Conservation (phyloP, 2,888 invertebrate species). For the Drosophila gaucha region DNA sequence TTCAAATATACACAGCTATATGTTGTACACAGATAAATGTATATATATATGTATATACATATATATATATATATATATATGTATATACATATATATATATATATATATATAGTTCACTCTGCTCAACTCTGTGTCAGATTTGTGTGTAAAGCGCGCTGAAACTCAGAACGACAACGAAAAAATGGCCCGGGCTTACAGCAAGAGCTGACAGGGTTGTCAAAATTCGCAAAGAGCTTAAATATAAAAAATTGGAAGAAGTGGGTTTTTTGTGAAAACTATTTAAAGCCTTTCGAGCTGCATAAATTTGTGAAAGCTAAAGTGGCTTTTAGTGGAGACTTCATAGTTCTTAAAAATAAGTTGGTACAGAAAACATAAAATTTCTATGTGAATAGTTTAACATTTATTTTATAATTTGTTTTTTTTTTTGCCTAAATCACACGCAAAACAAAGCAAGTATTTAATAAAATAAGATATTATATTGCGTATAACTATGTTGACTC, state of each 20-base stretch:
- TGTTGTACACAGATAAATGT: not conserved
- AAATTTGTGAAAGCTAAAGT: not conserved
- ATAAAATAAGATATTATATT: too few relatives aligned
- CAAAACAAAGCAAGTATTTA: too few relatives aligned
- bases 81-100: not conserved
- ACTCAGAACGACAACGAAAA: conserved; percentile 45
- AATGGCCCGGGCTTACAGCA: conserved; percentile 18
- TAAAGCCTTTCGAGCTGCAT: not conserved
- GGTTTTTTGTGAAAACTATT: not conserved
- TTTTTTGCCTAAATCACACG: too few relatives aligned
- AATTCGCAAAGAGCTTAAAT: conserved; percentile 16
- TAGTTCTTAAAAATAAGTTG: not conserved
- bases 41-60: conserved; percentile 6
- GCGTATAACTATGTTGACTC: too few relatives aligned
- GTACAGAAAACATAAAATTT: not conserved
- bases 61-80: conserved; percentile 12
- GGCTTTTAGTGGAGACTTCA: not conserved
- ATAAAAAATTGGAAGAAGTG: conserved; percentile 1
- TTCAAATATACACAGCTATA: conserved; percentile 13
- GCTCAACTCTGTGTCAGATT: conserved; percentile 49
- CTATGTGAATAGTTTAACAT: too few relatives aligned
- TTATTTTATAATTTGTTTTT: too few relatives aligned
- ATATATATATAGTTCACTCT: conserved; percentile 15
- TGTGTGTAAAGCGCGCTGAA: conserved; percentile 58
- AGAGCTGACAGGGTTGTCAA: conserved; percentile 51